Evolutionary conservation across 2,113 vertebrate genomes (phyloP), one percentile per base, ranked within the genome.

Genomic region (Proterorhinus semilunaris): DNA sequence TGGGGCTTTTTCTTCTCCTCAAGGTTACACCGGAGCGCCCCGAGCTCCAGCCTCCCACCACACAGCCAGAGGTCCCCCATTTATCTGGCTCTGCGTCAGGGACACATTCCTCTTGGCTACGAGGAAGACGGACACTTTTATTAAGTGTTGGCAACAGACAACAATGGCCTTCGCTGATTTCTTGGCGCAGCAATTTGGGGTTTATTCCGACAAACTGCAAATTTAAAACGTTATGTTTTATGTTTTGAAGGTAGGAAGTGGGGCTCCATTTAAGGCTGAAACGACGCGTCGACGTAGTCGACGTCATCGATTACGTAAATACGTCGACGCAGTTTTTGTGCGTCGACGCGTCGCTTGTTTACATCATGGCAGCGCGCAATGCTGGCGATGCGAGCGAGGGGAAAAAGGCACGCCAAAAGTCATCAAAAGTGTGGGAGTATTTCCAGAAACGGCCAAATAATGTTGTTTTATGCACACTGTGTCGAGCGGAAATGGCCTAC

Each of bases 71-170:
- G 92, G 92, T 88, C 90, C 89, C 86, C 90, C 90, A 93, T 95
- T 94, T 94, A 92, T 96, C 91, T 92, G 88, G 77, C 89, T 93
- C 93, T 91, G 90, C 93, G 92, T 93, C 93, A 71, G 89, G 6
- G 27, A 86, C 87, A 92, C 88, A 93, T 91, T 92, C 88, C 90
- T 94, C 90, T 91, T 88, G 87, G 93, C 92, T 93, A 91, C 91
- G 90, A 80, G 91, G 78, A 86, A 92, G 86, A 89, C 90, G n/a
- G 66, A 90, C 90, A 90, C 91, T 94, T 95, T 95, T 94, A 95
- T 94, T 94, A 95, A 84, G 91, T 87, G 90, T 87, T 91, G 93
- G 92, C 91, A 94, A 45, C 88, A 91, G 93, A 93, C 91, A 92
- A 63, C 36, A 91, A 9, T 92, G 90, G 88, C 90, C 89, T 88